phyloP scores from a whole-genome alignment of 2,888 invertebrate genomes.

The Drosophila antonietae region DNA sequence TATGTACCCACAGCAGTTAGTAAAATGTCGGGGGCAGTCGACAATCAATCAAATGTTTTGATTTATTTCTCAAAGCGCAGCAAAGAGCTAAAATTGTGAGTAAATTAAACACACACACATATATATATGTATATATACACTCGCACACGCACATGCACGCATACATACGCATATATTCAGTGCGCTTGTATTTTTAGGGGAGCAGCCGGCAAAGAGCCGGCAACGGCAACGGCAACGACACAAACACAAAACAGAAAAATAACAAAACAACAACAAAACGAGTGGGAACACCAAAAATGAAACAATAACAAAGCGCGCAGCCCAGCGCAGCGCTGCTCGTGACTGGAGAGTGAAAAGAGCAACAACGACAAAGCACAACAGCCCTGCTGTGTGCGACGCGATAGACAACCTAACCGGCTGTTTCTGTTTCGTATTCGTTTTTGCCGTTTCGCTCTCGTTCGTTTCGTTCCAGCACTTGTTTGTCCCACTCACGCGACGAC shows the following conservation, averaged over 20 bases:
- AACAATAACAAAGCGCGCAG: conserved; percentile 51
- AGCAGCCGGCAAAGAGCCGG: conserved; percentile 63
- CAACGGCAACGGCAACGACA: conserved; percentile 62
- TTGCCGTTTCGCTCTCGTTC: conserved; percentile 34
- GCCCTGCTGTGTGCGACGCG: not conserved
- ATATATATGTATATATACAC: conserved; percentile 3
- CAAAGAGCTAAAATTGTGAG: conserved; percentile 35
- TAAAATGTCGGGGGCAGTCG: conserved; percentile 36
- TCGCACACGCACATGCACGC: not conserved
- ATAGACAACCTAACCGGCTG: conserved; percentile 56
- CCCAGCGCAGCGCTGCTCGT: conserved; percentile 17
- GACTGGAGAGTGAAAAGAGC: conserved; percentile 26
- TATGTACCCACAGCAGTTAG: not conserved
- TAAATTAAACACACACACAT: conserved; percentile 32
- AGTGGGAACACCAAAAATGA: conserved; percentile 24
- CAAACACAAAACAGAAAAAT: conserved; percentile 53
- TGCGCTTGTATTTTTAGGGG: conserved; percentile 31
- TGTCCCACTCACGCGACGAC: conserved; percentile 70
- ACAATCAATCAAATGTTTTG: conserved; percentile 62
- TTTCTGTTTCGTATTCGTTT: conserved; percentile 41
- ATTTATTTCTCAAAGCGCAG: conserved; percentile 50
- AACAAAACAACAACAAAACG: conserved; percentile 30
- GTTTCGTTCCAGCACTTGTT: conserved; percentile 42
- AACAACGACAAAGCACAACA: conserved; percentile 2
- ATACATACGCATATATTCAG: conserved; percentile 4